Conservation (phyloP, 2,113 vertebrate genomes). For the Grammomys surdaster region DNA sequence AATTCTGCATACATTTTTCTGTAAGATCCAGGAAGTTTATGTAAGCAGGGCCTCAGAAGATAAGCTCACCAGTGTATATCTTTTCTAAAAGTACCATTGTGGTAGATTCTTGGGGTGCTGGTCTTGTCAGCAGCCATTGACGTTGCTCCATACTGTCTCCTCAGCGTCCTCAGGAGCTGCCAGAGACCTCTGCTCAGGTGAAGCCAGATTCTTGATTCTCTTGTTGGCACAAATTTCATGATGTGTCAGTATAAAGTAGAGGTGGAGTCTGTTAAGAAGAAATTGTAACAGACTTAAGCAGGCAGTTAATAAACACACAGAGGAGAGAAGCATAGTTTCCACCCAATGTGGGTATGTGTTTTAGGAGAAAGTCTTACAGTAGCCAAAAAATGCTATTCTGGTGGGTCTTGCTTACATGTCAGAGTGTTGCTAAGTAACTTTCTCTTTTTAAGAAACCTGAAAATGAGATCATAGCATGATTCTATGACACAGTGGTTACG, state of each 20-base stretch:
- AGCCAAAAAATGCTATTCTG: not conserved
- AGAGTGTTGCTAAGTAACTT: not conserved
- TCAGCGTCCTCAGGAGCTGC: not conserved
- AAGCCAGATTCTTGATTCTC: not conserved
- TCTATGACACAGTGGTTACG: not conserved
- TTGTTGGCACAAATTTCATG: not conserved
- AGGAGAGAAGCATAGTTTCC: not conserved
- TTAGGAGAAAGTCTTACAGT: no score
- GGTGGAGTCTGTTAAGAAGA: not conserved
- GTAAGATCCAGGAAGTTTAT: not conserved
- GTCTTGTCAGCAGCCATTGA: not conserved
- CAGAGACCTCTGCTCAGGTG: not conserved
- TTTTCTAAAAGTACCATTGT: not conserved
- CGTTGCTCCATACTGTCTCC: accelerated
- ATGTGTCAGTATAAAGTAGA: not conserved
- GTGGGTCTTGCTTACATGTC: not conserved
- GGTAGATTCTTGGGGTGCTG: not conserved
- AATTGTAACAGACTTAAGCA: not conserved
- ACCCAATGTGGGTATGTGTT: not conserved
- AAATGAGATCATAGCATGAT: not conserved
- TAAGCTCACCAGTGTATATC: not conserved
- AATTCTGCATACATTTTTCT: not conserved
- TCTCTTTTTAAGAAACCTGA: not conserved
- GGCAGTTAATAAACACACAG: not conserved
- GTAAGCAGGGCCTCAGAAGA: not conserved